Evolutionary conservation across 2,113 vertebrate genomes (phyloP).

Genomic region (Sylvilagus bachmani): DNA sequence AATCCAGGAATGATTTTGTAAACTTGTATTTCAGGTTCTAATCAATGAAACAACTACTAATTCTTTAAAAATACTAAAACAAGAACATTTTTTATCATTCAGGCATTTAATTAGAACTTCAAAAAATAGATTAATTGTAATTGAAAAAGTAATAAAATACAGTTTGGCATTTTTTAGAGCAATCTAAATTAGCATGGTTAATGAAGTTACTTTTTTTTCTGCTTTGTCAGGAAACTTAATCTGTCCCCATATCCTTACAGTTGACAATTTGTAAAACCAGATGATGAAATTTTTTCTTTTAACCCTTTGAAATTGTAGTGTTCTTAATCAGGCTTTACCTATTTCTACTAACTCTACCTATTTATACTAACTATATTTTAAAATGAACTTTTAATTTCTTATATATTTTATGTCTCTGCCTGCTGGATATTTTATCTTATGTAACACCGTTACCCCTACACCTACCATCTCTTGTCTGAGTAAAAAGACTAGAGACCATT

Average conservation of each 20-base stretch:
- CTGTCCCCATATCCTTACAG: constrained; percentile 71
- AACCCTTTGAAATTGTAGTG: constrained; percentile 79
- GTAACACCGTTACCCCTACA: constrained; percentile 60
- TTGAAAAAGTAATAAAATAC: constrained; percentile 86
- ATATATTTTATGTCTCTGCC: constrained; percentile 63
- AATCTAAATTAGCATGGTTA: constrained; percentile 87
- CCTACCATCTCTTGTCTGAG: constrained; percentile 30
- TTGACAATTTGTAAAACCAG: constrained; percentile 72
- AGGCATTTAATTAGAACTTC: constrained; percentile 88
- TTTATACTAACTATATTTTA: constrained; percentile 78
- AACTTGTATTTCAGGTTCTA: not conserved
- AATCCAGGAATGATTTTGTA: constrained; percentile 25
- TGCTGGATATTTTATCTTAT: constrained; percentile 68
- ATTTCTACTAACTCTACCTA: constrained; percentile 76
- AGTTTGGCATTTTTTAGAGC: constrained; percentile 81
- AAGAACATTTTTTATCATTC: constrained; percentile 77
- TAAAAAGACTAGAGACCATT: constrained; percentile 47
- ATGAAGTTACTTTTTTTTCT: constrained; percentile 87
- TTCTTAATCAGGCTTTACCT: constrained; percentile 82
- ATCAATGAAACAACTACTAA: constrained; percentile 57
- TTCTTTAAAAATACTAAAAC: constrained; percentile 66
- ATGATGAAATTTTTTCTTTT: constrained; percentile 75
- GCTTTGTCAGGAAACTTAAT: constrained; percentile 88
- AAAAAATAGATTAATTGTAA: constrained; percentile 88
- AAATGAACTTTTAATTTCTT: constrained; percentile 83